phyloP scores from a whole-genome alignment of 2,113 vertebrate genomes.

The Macroglossus sobrinus region DNA sequence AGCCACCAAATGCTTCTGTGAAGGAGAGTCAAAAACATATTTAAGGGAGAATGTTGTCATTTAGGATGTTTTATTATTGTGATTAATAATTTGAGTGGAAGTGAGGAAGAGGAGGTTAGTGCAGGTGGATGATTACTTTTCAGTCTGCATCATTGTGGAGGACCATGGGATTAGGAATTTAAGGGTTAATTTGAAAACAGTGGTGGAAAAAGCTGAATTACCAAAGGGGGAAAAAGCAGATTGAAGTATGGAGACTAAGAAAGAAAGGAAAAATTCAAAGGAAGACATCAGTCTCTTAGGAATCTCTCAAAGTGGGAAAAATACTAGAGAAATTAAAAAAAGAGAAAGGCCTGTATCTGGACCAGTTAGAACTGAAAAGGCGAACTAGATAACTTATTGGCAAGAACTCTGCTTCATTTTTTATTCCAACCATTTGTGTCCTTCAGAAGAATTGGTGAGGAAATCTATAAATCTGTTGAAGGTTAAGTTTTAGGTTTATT shows the following conservation, averaged over 20 bases:
- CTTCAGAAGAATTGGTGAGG: background rate
- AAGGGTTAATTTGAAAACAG: background rate
- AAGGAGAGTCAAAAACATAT: background rate
- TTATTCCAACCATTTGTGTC: background rate
- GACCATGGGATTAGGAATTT: background rate
- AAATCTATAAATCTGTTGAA: background rate
- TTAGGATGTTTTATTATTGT: background rate
- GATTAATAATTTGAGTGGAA: background rate
- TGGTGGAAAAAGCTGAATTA: background rate
- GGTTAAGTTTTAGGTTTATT: background rate
- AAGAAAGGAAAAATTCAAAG: background rate
- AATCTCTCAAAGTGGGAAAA: background rate
- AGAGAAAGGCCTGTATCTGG: background rate
- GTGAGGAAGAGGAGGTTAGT: background rate
- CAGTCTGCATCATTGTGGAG: background rate
- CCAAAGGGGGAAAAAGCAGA: background rate
- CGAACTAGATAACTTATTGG: background rate
- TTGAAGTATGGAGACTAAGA: background rate
- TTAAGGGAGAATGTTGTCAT: background rate
- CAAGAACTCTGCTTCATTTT: background rate
- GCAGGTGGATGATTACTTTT: background rate
- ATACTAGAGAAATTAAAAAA: background rate
- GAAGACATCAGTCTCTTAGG: background rate
- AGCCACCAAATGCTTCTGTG: background rate
- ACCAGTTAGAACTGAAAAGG: background rate